Percentiles rank a stretch among this genome's conserved stretches.
Conservation (phyloP, 2,113 vertebrate genomes). For the Gallinago undulata region DNA sequence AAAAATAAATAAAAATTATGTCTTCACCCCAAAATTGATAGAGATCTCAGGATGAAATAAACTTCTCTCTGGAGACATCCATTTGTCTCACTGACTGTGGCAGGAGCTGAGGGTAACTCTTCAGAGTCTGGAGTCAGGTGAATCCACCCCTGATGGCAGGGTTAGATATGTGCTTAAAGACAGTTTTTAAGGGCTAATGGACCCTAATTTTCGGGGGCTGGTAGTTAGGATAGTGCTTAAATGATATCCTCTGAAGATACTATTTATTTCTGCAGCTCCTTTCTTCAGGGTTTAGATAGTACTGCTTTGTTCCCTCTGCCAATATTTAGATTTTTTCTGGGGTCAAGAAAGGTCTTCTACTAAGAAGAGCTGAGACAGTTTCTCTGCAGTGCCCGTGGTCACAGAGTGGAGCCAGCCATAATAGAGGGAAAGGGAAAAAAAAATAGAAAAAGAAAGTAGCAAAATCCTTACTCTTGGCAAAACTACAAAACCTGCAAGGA, state of each 20-base stretch:
- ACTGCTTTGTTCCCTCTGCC: background rate
- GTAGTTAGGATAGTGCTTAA: background rate
- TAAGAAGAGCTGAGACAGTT: accelerated
- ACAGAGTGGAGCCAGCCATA: accelerated
- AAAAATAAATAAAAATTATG: background rate
- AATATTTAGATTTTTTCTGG: background rate
- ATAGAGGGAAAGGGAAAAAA: background rate
- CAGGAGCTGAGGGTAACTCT: background rate
- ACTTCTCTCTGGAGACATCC: background rate
- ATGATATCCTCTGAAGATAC: background rate
- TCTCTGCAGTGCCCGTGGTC: background rate
- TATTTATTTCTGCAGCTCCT: background rate
- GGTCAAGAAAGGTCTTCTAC: background rate
- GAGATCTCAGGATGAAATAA: background rate
- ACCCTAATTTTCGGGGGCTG: background rate
- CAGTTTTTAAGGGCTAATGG: background rate
- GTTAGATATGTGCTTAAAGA: accelerated
- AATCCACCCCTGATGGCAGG: background rate
- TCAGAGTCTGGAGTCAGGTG: background rate
- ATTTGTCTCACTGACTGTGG: background rate
- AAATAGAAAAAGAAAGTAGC: background rate
- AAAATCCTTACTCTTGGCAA: background rate
- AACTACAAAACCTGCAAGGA: background rate
- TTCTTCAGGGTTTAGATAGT: background rate
- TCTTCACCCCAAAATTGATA: background rate